Percentiles rank a stretch among this genome's conserved stretches.
Conservation (phyloP, 1,140 invertebrate genomes). For the Cotesia chilonis region DNA sequence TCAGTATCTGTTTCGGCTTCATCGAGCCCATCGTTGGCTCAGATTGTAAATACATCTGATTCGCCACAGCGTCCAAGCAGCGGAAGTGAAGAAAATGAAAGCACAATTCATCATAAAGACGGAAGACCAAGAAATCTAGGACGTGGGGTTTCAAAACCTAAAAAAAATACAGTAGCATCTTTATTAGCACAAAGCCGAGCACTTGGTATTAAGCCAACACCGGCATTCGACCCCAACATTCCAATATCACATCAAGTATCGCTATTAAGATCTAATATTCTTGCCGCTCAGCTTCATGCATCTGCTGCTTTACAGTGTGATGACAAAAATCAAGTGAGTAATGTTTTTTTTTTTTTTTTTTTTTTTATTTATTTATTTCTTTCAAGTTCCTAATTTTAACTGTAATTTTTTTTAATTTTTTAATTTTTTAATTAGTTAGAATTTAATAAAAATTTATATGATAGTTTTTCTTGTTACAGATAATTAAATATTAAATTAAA, state of each 20-base stretch:
- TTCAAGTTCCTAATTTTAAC: background rate
- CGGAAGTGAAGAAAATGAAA: constrained; percentile 75
- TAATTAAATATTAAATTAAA: background rate
- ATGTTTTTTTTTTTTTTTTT: constrained; percentile 7
- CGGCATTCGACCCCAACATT: constrained; percentile 67
- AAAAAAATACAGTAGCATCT: constrained; percentile 91
- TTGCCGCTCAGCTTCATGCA: constrained; percentile 68
- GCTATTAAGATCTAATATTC: constrained; percentile 69
- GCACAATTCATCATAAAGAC: constrained; percentile 69
- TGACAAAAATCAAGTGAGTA: constrained; percentile 64
- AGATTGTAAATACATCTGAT: constrained; percentile 68
- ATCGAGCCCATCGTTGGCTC: constrained; percentile 66
- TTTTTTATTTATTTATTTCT: constrained; percentile 20
- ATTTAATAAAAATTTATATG: too few relatives aligned
- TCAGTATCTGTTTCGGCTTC: constrained; percentile 64
- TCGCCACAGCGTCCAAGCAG: constrained; percentile 70
- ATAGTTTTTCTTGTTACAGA: too few relatives aligned
- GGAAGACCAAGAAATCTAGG: constrained; percentile 82
- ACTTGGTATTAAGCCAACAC: constrained; percentile 74
- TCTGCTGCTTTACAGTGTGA: constrained; percentile 63
- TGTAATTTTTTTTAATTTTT: too few relatives aligned
- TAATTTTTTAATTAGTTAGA: too few relatives aligned
- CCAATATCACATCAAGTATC: constrained; percentile 70
- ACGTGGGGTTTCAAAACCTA: constrained; percentile 84
- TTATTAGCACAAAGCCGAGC: constrained; percentile 84